Base-by-base conservation (phyloP, 1,140 invertebrate species). In the Caerostris extrusa region DNA sequence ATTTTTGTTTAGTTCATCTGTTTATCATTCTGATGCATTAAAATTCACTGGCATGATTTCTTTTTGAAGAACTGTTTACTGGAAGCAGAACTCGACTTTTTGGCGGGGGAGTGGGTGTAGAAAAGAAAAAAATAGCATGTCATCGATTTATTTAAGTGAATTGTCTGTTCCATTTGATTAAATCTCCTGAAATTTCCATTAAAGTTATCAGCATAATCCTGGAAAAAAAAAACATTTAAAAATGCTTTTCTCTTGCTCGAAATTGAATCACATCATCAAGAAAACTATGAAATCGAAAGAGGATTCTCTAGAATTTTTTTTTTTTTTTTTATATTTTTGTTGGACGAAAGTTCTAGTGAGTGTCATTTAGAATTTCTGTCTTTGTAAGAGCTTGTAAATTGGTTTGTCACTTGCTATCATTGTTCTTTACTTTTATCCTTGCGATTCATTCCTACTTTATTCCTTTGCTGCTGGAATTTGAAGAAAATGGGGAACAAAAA, bases 181-280 rank as follows among this genome's bases (percentile, higher is more conserved):
- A 77, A 53, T 77, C 69, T 77, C 69, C 50, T 53, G 19, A 77
- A 77, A 77, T 77, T 77, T 77, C 69, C 69, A 53, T 77, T 77
- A 53, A 77, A 77, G 69, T 77, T 53, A 77, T 77, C 69, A 53
- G 69, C 1, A 14, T 77, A 77, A 77, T 77, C 19, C 69, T 10
- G 67, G 3, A 1, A 53, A n/a, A 53, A 77, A 77, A 19, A 50
- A 77, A 34, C 69, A 77, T 77, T 77, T 77, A 77, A 77, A 7
- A 67, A 34, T 50, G 7, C 6, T 34, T 3, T 77, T 71, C 19
- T 71, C 19, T 34, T 34, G 19, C 34, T 34, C 34, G 10, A 77
- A 77, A 77, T 77, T 77, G 3, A 53, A 77, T 77, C 69, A 53
- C 19, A 77, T 77, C 69, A 61, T 50, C 50, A 3, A 10, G 50